Evolutionary conservation across 1,140 invertebrate genomes (phyloP).

Genomic region (Pseudomyrmex sp.): DNA sequence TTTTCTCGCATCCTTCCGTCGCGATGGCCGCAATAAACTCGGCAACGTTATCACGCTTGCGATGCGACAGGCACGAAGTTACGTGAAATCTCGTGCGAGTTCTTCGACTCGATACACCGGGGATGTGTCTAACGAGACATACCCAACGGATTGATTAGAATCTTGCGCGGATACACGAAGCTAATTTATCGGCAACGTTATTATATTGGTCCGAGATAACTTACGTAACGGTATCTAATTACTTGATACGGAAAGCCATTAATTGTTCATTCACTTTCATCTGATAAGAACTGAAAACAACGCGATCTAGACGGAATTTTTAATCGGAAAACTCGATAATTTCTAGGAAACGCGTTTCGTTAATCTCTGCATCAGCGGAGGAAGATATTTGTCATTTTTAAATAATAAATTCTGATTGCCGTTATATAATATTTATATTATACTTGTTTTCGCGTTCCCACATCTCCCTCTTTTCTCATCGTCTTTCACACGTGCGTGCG

Average conservation of each 20-base stretch:
- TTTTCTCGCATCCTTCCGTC: too few species aligned
- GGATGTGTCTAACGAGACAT: not conserved
- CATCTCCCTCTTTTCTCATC: not conserved
- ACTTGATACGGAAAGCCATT: not conserved
- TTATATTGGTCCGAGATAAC: not conserved
- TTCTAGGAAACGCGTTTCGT: too few species aligned
- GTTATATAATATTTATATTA: not conserved
- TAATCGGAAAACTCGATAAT: not conserved
- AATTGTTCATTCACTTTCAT: constrained; percentile 6
- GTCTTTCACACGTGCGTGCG: not conserved
- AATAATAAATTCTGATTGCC: not conserved
- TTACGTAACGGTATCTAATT: not conserved
- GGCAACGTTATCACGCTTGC: not conserved
- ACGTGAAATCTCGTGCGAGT: constrained; percentile 1
- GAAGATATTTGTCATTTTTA: not conserved
- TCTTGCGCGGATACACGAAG: not conserved
- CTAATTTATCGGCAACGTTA: not conserved
- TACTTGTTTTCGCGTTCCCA: not conserved
- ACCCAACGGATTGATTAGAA: not conserved
- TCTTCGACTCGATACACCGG: constrained; percentile 6
- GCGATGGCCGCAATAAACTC: not conserved
- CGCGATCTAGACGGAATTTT: not conserved
- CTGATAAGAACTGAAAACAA: not conserved
- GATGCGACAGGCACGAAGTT: not conserved
- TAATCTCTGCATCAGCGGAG: not conserved